Conservation (phyloP, 2,113 vertebrate genomes). For the Stigmatopora nigra region DNA sequence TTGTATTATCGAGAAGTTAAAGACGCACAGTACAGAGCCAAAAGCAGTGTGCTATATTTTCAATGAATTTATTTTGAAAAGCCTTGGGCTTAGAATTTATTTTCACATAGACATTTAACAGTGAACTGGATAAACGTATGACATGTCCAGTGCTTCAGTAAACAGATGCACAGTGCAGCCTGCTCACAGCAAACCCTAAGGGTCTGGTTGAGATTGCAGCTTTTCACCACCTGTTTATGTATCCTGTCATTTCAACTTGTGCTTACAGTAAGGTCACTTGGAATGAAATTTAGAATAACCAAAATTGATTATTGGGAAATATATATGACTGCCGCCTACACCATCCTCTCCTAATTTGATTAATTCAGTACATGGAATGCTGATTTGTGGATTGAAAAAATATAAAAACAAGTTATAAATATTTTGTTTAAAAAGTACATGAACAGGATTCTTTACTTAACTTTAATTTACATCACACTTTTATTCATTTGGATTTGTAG, state of each 20-base stretch:
- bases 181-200: slow-evolving; percentile 11
- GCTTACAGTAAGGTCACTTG: slow-evolving; percentile 1
- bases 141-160: slow-evolving; percentile 21
- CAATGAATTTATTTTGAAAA: background rate
- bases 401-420: background rate
- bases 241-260: slow-evolving; percentile 15
- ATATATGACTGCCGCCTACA: background rate
- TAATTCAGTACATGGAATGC: no score
- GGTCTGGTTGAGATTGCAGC: slow-evolving; percentile 3
- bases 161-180: slow-evolving; percentile 25
- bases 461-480: no score
- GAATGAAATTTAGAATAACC: background rate
- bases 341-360: background rate
- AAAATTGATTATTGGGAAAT: background rate
- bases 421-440: background rate
- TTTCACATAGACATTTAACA: background rate
- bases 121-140: background rate
- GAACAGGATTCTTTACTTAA: no score
- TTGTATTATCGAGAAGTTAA: background rate
- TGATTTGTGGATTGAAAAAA: background rate
- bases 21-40: background rate
- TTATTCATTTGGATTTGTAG: no score
- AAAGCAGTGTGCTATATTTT: background rate
- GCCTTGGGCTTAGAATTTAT: background rate
- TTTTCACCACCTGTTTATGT: slow-evolving; percentile 20